Evolutionary conservation across 2,888 invertebrate genomes (phyloP).

Genomic region (Drosophila rellima): DNA sequence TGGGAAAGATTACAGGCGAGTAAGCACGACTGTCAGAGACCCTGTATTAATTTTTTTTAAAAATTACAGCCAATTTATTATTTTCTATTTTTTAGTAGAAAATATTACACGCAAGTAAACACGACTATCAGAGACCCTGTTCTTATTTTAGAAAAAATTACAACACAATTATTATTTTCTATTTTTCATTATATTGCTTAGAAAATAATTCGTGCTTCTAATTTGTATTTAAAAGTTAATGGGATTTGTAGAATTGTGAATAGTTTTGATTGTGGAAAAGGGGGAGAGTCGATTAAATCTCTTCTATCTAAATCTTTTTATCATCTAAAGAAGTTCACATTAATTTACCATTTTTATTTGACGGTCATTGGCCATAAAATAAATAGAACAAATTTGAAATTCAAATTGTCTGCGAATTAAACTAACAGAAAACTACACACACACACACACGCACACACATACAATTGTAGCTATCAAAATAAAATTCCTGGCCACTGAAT

Average conservation of each 20-base stretch:
- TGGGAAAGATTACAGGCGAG: neutral
- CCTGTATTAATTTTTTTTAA: neutral
- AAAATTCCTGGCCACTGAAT: constrained; percentile 75
- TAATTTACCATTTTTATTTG: constrained; percentile 28
- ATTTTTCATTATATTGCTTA: neutral
- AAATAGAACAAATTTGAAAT: constrained; percentile 53
- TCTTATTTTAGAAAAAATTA: neutral
- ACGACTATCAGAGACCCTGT: neutral
- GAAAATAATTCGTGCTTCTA: neutral
- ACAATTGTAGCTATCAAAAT: constrained; percentile 62
- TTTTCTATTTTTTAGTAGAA: neutral
- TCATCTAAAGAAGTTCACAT: constrained; percentile 25
- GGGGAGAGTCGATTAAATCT: too few relatives aligned
- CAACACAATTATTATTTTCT: neutral
- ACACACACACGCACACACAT: constrained; percentile 21
- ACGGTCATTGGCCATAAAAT: constrained; percentile 59
- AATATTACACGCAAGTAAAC: neutral
- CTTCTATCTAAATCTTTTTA: too few relatives aligned
- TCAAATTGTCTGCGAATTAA: constrained; percentile 60
- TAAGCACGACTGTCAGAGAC: neutral
- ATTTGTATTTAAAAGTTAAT: neutral
- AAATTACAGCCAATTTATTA: too few relatives aligned
- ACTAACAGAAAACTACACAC: constrained; percentile 42
- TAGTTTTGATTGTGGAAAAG: neutral
- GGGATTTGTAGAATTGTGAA: constrained; percentile 5